Evolutionary conservation across 2,113 vertebrate genomes (phyloP).

Genomic region (Cheirogaleus medius): DNA sequence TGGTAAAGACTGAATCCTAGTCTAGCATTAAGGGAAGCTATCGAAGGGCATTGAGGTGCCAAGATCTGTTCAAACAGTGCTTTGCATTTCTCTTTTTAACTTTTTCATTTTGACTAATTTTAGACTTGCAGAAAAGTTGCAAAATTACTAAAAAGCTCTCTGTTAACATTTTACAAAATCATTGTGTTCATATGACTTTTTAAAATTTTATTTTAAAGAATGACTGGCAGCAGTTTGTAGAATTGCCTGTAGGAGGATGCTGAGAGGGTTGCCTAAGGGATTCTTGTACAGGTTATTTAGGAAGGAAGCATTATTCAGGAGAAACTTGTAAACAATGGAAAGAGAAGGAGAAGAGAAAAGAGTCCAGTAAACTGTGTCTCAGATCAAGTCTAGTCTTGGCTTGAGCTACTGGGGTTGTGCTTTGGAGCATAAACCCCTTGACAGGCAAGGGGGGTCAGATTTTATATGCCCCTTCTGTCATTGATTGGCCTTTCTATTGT

Average conservation of each 20-base stretch:
- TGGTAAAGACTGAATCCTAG: background rate
- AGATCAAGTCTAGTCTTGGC: background rate
- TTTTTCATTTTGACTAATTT: background rate
- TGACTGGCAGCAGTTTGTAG: background rate
- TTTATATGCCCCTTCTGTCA: background rate
- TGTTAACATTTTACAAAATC: background rate
- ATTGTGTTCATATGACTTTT: background rate
- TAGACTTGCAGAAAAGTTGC: background rate
- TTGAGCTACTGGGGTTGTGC: background rate
- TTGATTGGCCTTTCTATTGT: background rate
- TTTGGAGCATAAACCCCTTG: background rate
- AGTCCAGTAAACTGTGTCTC: background rate
- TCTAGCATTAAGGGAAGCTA: background rate
- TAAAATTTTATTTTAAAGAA: conserved; percentile 11
- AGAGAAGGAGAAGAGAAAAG: background rate
- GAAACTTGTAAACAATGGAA: background rate
- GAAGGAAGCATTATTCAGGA: background rate
- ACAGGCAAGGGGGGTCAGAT: background rate
- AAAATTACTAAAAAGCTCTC: background rate
- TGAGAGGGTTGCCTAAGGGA: background rate
- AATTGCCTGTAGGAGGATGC: background rate
- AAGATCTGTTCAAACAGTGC: background rate
- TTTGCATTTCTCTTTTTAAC: background rate
- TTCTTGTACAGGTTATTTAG: background rate
- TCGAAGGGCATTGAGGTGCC: background rate